Percentiles rank a stretch among this genome's conserved stretches.
phyloP scores from a whole-genome alignment of 2,797 vertebrate species.

The Holocentrus rufus region DNA sequence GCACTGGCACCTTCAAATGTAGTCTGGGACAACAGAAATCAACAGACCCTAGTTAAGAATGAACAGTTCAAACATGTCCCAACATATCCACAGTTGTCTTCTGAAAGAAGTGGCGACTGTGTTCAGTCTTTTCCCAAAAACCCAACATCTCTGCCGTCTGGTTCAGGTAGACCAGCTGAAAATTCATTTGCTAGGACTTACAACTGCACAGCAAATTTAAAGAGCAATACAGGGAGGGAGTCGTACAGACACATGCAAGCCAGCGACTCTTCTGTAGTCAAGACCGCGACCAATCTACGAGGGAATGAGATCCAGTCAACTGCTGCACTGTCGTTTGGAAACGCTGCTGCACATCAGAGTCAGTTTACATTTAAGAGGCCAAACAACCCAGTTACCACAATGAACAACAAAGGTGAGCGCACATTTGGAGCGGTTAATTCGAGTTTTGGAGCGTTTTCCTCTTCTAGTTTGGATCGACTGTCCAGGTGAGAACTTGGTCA shows the following conservation, averaged over 20 bases:
- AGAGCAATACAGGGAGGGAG: slow-evolving; percentile 29
- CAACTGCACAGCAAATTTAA: slow-evolving; percentile 15
- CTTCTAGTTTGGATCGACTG: too few relatives aligned
- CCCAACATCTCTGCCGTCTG: not conserved
- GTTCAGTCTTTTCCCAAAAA: slow-evolving; percentile 17
- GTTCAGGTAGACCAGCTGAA: not conserved
- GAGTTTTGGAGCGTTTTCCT: too few relatives aligned
- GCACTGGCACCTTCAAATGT: not conserved
- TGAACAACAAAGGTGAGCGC: slow-evolving; percentile 59
- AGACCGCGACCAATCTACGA: slow-evolving; percentile 40
- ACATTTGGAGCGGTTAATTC: too few relatives aligned
- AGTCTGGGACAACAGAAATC: slow-evolving; percentile 36
- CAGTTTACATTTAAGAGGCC: slow-evolving; percentile 71
- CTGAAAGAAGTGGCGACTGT: slow-evolving; percentile 33
- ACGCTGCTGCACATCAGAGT: not conserved
- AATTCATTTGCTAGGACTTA: not conserved
- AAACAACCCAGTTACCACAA: not conserved
- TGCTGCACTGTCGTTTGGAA: not conserved
- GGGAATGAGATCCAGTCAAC: slow-evolving; percentile 1
- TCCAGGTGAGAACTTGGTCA: too few relatives aligned
- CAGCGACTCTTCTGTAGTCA: slow-evolving; percentile 46
- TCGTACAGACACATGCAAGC: slow-evolving; percentile 73
- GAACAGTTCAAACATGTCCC: slow-evolving; percentile 38
- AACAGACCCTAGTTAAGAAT: slow-evolving; percentile 7
- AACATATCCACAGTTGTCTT: slow-evolving; percentile 62